phyloP scores from a whole-genome alignment of 2,113 vertebrate species.

The Haemorhous mexicanus region DNA sequence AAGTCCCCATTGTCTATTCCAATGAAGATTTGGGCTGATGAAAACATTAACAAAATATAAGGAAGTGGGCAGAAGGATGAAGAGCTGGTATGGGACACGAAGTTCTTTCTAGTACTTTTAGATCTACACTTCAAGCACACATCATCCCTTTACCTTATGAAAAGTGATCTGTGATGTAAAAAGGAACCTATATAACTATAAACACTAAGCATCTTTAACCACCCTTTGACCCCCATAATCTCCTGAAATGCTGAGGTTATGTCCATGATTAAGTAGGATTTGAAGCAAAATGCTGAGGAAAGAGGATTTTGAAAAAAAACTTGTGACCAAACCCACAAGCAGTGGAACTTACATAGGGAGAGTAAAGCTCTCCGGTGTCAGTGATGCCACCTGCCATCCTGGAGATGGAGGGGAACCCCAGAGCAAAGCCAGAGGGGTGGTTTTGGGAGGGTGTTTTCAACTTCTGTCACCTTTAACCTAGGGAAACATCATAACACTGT shows the following conservation, averaged over 20 bases:
- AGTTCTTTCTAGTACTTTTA: not conserved
- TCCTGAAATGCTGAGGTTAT: not conserved
- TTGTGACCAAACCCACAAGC: not conserved
- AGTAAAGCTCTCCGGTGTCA: slow-evolving; percentile 93
- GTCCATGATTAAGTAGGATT: not conserved
- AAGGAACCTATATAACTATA: fast-evolving
- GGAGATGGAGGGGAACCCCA: not conserved
- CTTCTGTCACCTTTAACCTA: slow-evolving; percentile 7
- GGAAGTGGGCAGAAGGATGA: not conserved
- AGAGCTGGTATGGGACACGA: not conserved
- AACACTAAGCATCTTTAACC: not conserved
- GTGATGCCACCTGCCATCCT: slow-evolving; percentile 93
- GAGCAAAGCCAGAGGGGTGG: not conserved
- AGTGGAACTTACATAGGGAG: slow-evolving; percentile 87
- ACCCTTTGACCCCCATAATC: not conserved
- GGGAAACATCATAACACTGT: not conserved
- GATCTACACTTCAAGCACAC: not conserved
- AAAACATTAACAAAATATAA: not conserved
- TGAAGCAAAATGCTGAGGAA: not conserved
- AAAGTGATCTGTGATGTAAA: not conserved
- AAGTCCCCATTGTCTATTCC: not conserved
- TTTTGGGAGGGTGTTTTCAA: not conserved
- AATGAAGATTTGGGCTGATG: not conserved
- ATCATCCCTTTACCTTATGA: not conserved
- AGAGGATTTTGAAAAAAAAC: not conserved